A percentile compares a stretch with the other conserved stretches of the same genome.
These are phyloP conservation scores for Macrotrachela quadricornifera DNA, from an alignment of 1,140 invertebrate species.

Conservation along the genomic window DNA sequence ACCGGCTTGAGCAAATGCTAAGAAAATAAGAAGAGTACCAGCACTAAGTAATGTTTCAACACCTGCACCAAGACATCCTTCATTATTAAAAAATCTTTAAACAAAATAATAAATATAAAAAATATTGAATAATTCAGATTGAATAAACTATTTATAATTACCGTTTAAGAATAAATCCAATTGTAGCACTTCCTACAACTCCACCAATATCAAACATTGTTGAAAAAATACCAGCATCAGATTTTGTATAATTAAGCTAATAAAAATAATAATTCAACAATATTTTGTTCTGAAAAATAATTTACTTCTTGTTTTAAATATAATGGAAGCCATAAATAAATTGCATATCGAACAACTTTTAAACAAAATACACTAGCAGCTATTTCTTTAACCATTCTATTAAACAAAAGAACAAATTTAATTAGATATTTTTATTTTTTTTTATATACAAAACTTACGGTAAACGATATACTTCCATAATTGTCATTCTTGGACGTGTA, in stretches of 20 bases:
- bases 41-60: constrained; percentile 26
- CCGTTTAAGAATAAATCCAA: constrained; percentile 30
- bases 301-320: constrained; percentile 26
- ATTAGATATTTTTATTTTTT: neutral
- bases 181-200: constrained; percentile 29
- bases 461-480: no score
- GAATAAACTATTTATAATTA: no score
- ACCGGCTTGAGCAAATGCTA: constrained; percentile 30
- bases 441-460: no score
- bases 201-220: constrained; percentile 36
- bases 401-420: constrained; percentile 2
- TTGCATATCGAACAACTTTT: constrained; percentile 35
- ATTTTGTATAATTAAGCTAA: constrained; percentile 30
- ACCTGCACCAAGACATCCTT: constrained; percentile 27
- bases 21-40: constrained; percentile 27
- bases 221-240: constrained; percentile 32
- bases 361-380: constrained; percentile 33
- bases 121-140: neutral
- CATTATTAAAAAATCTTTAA: constrained; percentile 24
- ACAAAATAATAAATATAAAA: constrained; percentile 4
- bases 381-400: constrained; percentile 31
- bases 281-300: constrained; percentile 11
- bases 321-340: constrained; percentile 37
- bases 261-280: constrained; percentile 11
- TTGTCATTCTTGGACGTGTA: no score